Evolutionary conservation across 2,797 vertebrate genomes (phyloP).

Genomic region (Babyrousa celebensis): DNA sequence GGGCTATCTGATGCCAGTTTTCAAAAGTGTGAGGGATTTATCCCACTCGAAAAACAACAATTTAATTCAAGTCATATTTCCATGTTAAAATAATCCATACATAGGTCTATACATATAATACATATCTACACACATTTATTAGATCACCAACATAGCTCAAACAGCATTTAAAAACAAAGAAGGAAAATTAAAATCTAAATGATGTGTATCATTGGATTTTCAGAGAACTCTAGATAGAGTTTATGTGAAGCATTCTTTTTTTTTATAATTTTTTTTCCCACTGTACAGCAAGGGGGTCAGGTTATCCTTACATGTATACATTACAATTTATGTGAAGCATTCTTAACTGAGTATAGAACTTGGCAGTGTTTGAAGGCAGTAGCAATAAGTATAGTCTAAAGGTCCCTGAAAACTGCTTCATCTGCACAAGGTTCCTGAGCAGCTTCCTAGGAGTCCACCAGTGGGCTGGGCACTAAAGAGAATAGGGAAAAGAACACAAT

Average conservation of each 20-base stretch:
- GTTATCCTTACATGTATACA: too few relatives aligned
- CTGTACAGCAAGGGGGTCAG: too few relatives aligned
- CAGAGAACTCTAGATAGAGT: not conserved
- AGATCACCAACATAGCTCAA: not conserved
- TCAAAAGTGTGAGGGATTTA: constrained; percentile 52
- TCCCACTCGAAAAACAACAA: constrained; percentile 4
- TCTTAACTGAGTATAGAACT: not conserved
- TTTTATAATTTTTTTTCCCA: too few relatives aligned
- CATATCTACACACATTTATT: not conserved
- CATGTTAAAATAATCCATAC: constrained; percentile 10
- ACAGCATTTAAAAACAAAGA: not conserved
- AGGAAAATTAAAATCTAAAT: constrained; percentile 48
- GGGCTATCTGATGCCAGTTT: not conserved
- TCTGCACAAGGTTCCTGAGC: not conserved
- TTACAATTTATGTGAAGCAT: too few relatives aligned
- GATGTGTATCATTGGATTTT: not conserved
- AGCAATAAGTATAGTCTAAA: not conserved
- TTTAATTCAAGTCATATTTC: constrained; percentile 47
- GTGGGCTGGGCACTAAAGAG: not conserved
- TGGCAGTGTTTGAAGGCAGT: not conserved
- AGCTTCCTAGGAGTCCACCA: not conserved
- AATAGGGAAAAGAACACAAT: not conserved
- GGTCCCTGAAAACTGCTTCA: not conserved
- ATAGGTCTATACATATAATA: not conserved
- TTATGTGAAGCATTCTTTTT: too few relatives aligned